Evolutionary conservation across 2,888 invertebrate genomes (phyloP).

Genomic region (Syrphus vitripennis): DNA sequence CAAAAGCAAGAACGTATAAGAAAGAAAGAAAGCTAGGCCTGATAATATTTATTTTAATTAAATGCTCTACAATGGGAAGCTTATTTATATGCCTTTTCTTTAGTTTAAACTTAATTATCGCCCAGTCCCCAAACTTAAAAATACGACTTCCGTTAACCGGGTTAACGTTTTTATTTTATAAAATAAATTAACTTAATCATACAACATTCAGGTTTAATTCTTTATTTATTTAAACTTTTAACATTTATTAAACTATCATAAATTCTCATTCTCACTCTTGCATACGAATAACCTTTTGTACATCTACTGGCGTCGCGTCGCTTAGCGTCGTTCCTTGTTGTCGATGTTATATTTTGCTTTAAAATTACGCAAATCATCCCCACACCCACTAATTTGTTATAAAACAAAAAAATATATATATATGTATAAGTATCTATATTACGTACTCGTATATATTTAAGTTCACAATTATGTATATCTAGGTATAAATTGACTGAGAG

Average conservation of each 20-base stretch:
- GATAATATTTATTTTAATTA: neutral
- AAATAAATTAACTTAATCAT: neutral
- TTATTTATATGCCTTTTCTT: neutral
- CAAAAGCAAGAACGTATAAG: too few relatives aligned
- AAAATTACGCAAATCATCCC: slow-evolving; percentile 67
- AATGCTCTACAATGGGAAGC: neutral
- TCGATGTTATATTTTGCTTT: slow-evolving; percentile 50
- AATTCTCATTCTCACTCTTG: slow-evolving; percentile 59
- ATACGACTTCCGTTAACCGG: neutral
- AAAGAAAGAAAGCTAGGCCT: too few relatives aligned
- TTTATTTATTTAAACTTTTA: slow-evolving; percentile 18
- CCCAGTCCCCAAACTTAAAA: neutral
- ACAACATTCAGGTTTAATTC: neutral
- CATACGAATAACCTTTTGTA: slow-evolving; percentile 24
- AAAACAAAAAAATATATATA: slow-evolving; percentile 23
- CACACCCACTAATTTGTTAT: slow-evolving; percentile 65
- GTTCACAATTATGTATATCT: neutral
- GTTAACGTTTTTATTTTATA: neutral
- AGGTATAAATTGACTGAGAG: neutral
- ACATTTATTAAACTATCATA: slow-evolving; percentile 47
- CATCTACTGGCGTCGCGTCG: neutral
- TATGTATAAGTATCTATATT: neutral
- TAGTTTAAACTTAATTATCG: neutral
- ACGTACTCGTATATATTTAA: neutral
- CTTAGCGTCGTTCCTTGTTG: slow-evolving; percentile 4